These are phyloP conservation scores for Dasyornis broadbenti DNA, from an alignment of 2,113 vertebrate genomes.

Conservation along the genomic window DNA sequence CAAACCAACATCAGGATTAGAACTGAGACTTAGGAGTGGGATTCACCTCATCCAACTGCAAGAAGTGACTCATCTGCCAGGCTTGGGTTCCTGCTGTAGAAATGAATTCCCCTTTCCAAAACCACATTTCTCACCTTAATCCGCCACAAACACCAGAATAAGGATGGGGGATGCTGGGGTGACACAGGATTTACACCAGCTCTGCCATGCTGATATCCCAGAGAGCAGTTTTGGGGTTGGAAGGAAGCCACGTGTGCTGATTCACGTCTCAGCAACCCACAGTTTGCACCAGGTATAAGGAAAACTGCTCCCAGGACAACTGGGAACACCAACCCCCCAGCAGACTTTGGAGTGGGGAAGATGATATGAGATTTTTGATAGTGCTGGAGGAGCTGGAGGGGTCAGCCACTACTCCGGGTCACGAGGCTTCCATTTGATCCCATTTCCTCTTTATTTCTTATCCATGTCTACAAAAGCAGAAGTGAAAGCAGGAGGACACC, in stretches of 20 bases:
- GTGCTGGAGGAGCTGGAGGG: background rate
- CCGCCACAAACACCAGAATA: background rate
- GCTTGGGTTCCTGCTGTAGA: background rate
- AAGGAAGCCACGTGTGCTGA: background rate
- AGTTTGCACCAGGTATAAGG: background rate
- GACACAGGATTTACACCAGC: background rate
- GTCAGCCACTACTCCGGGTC: background rate
- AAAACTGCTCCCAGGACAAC: background rate
- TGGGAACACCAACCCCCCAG: background rate
- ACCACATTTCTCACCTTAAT: background rate
- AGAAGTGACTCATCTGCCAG: background rate
- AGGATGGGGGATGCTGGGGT: accelerated
- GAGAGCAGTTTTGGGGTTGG: background rate
- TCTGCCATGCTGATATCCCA: background rate
- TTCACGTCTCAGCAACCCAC: background rate
- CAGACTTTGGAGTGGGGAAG: too few relatives aligned
- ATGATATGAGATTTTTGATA: background rate
- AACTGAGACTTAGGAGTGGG: background rate
- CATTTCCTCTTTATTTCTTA: background rate
- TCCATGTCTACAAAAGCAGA: background rate
- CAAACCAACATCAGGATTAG: background rate
- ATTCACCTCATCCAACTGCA: background rate
- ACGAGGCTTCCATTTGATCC: background rate
- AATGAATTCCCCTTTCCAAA: background rate
- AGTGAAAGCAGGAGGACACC: background rate